Evolutionary conservation across 2,888 invertebrate genomes (phyloP), one percentile per base, ranked within the genome.

Genomic region (Drosophila lacicola): DNA sequence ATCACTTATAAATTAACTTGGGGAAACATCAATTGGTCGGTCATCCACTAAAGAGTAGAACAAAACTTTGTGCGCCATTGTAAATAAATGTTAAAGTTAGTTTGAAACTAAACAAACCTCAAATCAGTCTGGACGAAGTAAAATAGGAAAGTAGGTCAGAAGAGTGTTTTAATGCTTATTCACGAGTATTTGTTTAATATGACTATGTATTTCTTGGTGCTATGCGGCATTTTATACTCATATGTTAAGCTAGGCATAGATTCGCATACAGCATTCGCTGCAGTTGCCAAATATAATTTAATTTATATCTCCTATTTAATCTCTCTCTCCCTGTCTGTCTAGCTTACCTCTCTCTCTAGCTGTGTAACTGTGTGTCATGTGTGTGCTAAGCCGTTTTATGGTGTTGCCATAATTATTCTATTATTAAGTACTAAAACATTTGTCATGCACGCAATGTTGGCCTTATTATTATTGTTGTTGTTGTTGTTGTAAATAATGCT

Each of bases 351-450:
- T 9, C 9, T 50, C 33, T 41, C 21, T 37, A 39, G 33, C 39
- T 58, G 36, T 63, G 44, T 65, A 41, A 55, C 36, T 85, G 70
- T 73, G 75, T 50, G 73, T 72, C 79, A 84, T 89, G 77, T 83
- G 81, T 79, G 77, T 85, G 29, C 29, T 86, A 88, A 89, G 71
- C 74, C 65, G 78, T 84, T 89, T 87, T 80, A 89, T 89, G 82
- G 80, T 73, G 74, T 80, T 72, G 72, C 82, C 74, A 80, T 87
- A 89, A 86, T 89, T 86, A 86, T 89, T 82, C 70, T 84, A 87
- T 89, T 87, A 89, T 87, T 86, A 87, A 86, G 85, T 80, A 84
- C 74, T 78, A 74, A 80, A 87, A 78, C 89, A 86, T 82, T 86
- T 89, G 85, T 89, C 75, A 80, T 84, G 78, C 86, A 78, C 71